phyloP scores from a whole-genome alignment of 2,888 invertebrate species.

The Reticulitermes lucifugus region DNA sequence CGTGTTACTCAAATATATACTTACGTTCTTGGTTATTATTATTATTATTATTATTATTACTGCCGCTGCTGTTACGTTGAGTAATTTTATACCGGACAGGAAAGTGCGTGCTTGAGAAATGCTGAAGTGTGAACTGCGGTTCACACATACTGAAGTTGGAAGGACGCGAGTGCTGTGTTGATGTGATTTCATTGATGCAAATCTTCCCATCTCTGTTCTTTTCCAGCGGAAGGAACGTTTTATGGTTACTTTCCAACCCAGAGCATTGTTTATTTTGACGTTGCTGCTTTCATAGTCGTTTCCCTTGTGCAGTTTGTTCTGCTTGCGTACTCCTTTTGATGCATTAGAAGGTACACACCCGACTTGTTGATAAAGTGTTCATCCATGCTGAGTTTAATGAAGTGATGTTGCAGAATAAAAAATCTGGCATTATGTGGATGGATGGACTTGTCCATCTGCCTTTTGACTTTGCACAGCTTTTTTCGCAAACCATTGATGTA shows the following conservation, averaged over 20 bases:
- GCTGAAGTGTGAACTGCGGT: no score
- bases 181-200: neutral
- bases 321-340: slow-evolving; percentile 9
- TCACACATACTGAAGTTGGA: no score
- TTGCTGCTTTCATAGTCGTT: slow-evolving; percentile 23
- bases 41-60: no score
- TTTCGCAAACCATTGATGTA: neutral
- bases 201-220: neutral
- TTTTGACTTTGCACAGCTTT: neutral
- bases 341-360: neutral
- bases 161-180: no score
- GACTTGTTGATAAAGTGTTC: slow-evolving; percentile 5
- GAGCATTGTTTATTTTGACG: neutral
- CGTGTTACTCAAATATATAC: no score
- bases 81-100: no score
- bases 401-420: neutral
- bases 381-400: slow-evolving; percentile 12
- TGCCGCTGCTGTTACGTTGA: no score
- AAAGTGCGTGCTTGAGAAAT: no score
- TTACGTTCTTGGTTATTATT: no score
- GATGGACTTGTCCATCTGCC: neutral
- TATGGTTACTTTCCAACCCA: slow-evolving; percentile 11
- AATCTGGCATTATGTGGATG: neutral
- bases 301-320: slow-evolving; percentile 24
- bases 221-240: neutral